A percentile compares a stretch with the other conserved stretches of the same genome.
Evolutionary conservation across 2,113 vertebrate species (phyloP).

Genomic region (Xyliphius kryptos): DNA sequence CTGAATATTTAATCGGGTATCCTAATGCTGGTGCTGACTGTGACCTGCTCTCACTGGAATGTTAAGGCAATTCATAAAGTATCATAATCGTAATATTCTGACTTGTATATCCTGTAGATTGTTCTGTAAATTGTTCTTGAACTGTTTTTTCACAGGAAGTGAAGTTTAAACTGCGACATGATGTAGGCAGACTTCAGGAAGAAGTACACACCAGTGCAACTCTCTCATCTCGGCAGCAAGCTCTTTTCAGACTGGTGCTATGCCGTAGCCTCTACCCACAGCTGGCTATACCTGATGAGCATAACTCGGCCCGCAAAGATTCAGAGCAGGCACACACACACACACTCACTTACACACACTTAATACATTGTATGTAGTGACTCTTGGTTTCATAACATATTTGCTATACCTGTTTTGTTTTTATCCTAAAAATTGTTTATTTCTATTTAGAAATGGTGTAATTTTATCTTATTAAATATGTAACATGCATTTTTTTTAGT

Average conservation of each 20-base stretch:
- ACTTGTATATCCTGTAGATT: too few relatives aligned
- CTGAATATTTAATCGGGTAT: too few relatives aligned
- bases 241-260: constrained; percentile 78
- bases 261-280: constrained; percentile 85
- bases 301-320: constrained; percentile 80
- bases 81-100: background rate
- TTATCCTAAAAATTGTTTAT: too few relatives aligned
- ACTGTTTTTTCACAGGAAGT: constrained; percentile 67
- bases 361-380: too few relatives aligned
- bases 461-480: too few relatives aligned
- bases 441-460: too few relatives aligned
- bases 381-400: too few relatives aligned
- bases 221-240: constrained; percentile 62
- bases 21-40: too few relatives aligned
- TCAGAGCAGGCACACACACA: constrained; percentile 75
- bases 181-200: constrained; percentile 72
- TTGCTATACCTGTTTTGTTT: too few relatives aligned
- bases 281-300: constrained; percentile 75
- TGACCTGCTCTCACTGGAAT: too few relatives aligned
- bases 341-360: too few relatives aligned
- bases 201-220: constrained; percentile 57
- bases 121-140: background rate
- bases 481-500: constrained; percentile 53
- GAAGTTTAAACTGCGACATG: constrained; percentile 85
- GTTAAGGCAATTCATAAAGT: too few relatives aligned